These are phyloP conservation scores for Siniperca obscura DNA, from an alignment of 2,797 vertebrate species.

Conservation along the genomic window DNA sequence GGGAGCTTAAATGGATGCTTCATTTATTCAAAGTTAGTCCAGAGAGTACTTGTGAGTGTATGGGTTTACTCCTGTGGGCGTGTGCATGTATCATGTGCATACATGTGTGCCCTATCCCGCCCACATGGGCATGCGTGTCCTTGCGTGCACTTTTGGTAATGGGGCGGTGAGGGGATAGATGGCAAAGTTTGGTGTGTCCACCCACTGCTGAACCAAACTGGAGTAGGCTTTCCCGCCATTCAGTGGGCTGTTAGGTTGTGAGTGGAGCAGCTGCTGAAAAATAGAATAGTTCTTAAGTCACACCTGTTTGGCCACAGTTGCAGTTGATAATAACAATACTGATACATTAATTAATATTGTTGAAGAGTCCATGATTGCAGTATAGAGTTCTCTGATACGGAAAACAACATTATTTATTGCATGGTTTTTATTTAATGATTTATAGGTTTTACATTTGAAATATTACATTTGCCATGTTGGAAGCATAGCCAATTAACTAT, in stretches of 20 bases:
- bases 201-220: constrained; percentile 45
- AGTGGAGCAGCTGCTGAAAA: constrained; percentile 16
- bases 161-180: constrained; percentile 35
- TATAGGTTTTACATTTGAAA: neutral
- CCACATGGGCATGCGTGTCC: constrained; percentile 56
- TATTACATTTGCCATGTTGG: neutral
- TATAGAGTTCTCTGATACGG: neutral
- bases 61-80: constrained; percentile 43
- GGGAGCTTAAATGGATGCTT: constrained; percentile 50
- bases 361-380: neutral
- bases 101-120: constrained; percentile 42
- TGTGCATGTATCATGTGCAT: constrained; percentile 32
- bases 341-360: neutral
- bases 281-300: neutral
- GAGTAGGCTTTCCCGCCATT: constrained; percentile 31
- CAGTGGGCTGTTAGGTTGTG: neutral
- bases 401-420: neutral
- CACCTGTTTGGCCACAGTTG: constrained; percentile 3
- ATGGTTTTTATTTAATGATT: neutral
- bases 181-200: constrained; percentile 53
- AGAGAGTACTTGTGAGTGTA: constrained; percentile 35
- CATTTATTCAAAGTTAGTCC: constrained; percentile 60
- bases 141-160: constrained; percentile 32
- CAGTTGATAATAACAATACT: neutral
- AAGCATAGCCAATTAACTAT: neutral